Evolutionary conservation across 2,797 vertebrate genomes (phyloP).

Genomic region (Peromyscus eremicus): DNA sequence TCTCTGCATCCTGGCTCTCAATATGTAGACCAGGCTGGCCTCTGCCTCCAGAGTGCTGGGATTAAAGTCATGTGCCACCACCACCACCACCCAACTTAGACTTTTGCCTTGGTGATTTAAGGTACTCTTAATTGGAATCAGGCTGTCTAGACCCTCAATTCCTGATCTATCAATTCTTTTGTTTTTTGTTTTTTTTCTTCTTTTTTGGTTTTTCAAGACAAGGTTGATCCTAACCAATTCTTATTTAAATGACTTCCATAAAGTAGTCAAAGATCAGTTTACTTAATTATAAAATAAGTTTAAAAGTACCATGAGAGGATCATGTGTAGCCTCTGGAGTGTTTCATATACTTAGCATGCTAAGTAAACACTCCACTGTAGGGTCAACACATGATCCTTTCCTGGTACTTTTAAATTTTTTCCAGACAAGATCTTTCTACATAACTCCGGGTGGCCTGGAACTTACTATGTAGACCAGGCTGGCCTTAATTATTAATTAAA

Average conservation of each 20-base stretch:
- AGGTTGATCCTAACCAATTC: neutral
- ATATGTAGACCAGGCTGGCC: neutral
- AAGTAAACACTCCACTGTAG: neutral
- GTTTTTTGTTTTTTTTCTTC: too few relatives aligned
- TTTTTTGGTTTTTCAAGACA: neutral
- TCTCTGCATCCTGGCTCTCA: neutral
- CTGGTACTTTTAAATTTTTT: neutral
- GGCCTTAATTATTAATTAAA: neutral
- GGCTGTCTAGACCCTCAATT: neutral
- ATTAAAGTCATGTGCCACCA: neutral
- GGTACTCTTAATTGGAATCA: neutral
- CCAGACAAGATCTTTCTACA: neutral
- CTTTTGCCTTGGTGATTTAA: neutral
- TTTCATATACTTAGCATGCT: neutral
- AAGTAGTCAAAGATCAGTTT: neutral
- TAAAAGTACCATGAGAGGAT: neutral
- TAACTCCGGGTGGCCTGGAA: neutral
- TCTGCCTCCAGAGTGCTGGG: neutral
- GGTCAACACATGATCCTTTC: neutral
- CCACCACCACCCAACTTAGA: neutral
- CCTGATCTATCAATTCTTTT: neutral
- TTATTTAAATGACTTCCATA: constrained; percentile 27
- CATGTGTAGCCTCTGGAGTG: neutral
- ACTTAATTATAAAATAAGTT: neutral
- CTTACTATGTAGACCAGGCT: neutral